Evolutionary conservation across 2,113 vertebrate genomes (phyloP).

Genomic region (Origma solitaria): DNA sequence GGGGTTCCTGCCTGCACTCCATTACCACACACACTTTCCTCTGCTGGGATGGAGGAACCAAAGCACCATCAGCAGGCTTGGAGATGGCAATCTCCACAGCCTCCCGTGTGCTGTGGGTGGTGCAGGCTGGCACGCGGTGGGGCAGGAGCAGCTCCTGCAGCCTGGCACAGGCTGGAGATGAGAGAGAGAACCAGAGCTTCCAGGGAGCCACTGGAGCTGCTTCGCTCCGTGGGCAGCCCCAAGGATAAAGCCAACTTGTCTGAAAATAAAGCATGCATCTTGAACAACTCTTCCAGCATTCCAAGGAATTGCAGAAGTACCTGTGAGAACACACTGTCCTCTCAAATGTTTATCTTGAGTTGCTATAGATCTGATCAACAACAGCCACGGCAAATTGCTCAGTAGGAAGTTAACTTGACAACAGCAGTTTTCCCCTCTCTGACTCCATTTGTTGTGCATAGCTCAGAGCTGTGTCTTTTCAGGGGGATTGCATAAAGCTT

Average conservation of each 20-base stretch:
- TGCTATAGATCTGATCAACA: background rate
- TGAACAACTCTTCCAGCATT: background rate
- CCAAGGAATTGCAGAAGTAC: background rate
- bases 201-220: background rate
- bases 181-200: background rate
- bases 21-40: background rate
- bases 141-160: background rate
- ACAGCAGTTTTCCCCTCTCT: background rate
- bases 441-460: background rate
- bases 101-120: accelerated
- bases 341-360: background rate
- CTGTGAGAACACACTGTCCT: background rate
- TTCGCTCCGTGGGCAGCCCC: background rate
- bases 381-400: background rate
- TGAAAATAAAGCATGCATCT: background rate
- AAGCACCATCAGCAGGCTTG: background rate
- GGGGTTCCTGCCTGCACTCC: background rate
- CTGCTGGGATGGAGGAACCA: background rate
- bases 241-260: background rate
- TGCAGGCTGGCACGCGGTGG: background rate
- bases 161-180: background rate
- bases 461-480: background rate
- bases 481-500: background rate
- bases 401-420: background rate
- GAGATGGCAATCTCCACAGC: accelerated